A percentile compares a stretch with the other conserved stretches of the same genome.
phyloP scores from a whole-genome alignment of 2,113 vertebrate genomes.

The Jacana jacana region DNA sequence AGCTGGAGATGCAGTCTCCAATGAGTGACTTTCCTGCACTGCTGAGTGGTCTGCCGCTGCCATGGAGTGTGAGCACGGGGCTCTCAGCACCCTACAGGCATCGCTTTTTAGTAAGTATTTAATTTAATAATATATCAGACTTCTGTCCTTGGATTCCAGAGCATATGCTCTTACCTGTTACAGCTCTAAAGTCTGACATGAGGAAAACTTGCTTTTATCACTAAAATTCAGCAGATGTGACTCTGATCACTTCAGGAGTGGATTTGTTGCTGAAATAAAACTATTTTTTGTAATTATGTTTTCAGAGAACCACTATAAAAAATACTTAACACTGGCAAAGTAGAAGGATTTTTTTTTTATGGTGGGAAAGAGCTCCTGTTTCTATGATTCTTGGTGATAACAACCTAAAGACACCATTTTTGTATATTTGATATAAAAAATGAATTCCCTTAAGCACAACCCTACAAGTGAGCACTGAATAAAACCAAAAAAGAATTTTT shows the following conservation, averaged over 20 bases:
- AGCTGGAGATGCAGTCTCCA: background rate
- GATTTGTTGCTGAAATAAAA: background rate
- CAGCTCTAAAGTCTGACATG: background rate
- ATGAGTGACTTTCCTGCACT: background rate
- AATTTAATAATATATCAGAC: background rate
- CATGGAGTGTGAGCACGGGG: accelerated
- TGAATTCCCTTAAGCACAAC: background rate
- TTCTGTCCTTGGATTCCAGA: background rate
- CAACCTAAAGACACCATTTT: background rate
- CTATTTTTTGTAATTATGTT: background rate
- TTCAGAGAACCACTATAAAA: background rate
- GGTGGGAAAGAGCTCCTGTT: background rate
- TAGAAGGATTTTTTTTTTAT: background rate
- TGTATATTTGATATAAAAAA: background rate
- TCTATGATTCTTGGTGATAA: background rate
- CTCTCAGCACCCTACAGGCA: too few relatives aligned
- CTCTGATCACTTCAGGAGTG: background rate
- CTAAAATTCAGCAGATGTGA: background rate
- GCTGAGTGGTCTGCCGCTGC: background rate
- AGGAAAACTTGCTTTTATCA: background rate
- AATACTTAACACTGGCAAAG: background rate
- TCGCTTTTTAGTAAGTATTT: background rate
- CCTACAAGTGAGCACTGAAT: background rate
- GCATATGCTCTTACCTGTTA: background rate
- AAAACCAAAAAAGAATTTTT: background rate